phyloP scores from a whole-genome alignment of 2,888 invertebrate genomes.

The Ectemnius continuus region DNA sequence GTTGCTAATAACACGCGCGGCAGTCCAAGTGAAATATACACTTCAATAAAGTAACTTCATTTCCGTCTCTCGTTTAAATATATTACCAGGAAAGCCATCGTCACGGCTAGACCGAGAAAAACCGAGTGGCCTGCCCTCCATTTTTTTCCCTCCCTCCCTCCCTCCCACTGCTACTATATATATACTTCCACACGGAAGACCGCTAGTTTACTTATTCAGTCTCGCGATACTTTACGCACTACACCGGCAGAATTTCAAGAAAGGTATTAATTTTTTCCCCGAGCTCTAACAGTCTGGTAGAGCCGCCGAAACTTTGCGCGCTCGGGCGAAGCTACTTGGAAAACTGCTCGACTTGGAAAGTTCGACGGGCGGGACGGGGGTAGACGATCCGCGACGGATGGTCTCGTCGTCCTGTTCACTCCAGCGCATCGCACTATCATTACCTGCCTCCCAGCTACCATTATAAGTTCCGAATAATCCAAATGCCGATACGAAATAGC shows the following conservation, averaged over 20 bases:
- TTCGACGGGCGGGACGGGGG: no score
- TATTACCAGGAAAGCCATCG: constrained; percentile 27
- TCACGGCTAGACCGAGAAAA: constrained; percentile 21
- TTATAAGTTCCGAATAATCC: constrained; percentile 1
- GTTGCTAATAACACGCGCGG: constrained; percentile 9
- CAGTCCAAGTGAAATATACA: constrained; percentile 26
- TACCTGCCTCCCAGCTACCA: background rate
- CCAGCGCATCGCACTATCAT: background rate
- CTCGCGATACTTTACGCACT: constrained; percentile 18
- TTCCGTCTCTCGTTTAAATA: constrained; percentile 34
- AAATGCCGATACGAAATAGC: background rate
- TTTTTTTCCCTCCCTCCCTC: background rate
- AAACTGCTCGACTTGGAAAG: no score
- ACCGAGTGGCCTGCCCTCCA: background rate
- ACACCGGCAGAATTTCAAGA: constrained; percentile 23
- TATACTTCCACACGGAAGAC: constrained; percentile 25
- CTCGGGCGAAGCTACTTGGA: no score
- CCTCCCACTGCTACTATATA: background rate
- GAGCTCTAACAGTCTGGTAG: no score
- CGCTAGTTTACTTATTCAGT: constrained; percentile 7
- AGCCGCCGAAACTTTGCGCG: no score
- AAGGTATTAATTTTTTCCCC: constrained; percentile 15
- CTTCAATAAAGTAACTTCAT: constrained; percentile 48
- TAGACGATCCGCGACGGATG: background rate
- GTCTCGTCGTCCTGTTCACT: background rate